Evolutionary conservation across 2,888 invertebrate species (phyloP), one percentile per base, ranked within the genome.

Genomic region (Mimachlamys varia): DNA sequence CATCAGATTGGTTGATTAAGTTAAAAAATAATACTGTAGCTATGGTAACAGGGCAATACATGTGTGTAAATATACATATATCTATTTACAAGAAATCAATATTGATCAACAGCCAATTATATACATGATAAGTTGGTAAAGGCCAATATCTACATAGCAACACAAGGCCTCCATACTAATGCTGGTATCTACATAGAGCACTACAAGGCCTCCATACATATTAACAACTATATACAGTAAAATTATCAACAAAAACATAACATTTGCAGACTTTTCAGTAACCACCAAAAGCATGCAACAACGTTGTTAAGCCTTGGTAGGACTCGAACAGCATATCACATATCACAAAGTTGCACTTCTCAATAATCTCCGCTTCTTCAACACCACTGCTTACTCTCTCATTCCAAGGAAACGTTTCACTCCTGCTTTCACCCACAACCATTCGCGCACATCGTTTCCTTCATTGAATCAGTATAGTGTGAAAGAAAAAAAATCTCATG

Each of bases 261-360:
- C 76, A 76, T 58, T 22, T 19, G 58, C 58, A 19, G 22, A 15
- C 76, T 76, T 33, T 76, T 76, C 22, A 10, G 27, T 33, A 33
- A 76, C 7, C 33, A 76, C 76, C 0, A 76, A 76, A 76, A 27
- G 76, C 27, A 15, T 33, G 76, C 76, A 76, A 76, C 76, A 76
- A 76, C 27, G 33, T 76, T 33, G 13, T 76, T 33, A 33, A 76
- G 76, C 76, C 76, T 33, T 76, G 76, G 13, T 33, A 76, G 13
- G 76, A 27, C 76, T 76, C 17, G 33, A 76, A 76, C 27, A 76
- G 76, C 76, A 76, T 76, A 76, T 76, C 76, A 76, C 76, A 76
- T 76, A 76, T 76, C 76, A 76, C 76, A 76, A 27, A 12, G 76
- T 12, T 27, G 17, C 76, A 19, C 33, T 62, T 7, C 5, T 27